Conservation (phyloP, 2,113 vertebrate genomes). For the Muntiacus reevesi region DNA sequence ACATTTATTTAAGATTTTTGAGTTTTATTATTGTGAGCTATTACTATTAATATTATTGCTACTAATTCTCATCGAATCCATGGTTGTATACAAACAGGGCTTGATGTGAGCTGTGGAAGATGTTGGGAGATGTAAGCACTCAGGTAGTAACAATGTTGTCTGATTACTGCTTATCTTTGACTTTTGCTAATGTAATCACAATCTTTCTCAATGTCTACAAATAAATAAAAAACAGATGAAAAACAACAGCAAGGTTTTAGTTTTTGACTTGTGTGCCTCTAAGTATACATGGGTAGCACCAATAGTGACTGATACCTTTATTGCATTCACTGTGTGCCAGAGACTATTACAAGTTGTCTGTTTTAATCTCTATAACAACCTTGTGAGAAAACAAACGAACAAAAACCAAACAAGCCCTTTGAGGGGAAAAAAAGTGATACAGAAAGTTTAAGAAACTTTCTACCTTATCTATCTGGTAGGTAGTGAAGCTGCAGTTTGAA, state of each 20-base stretch:
- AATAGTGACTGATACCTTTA: background rate
- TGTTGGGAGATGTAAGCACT: background rate
- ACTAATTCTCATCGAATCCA: background rate
- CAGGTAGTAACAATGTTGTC: background rate
- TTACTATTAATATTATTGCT: background rate
- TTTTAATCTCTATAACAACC: conserved; percentile 1
- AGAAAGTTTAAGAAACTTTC: background rate
- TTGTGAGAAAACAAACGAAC: background rate
- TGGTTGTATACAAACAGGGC: background rate
- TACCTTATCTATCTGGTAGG: background rate
- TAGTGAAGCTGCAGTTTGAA: background rate
- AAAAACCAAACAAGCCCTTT: background rate
- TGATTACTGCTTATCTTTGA: background rate
- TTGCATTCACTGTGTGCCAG: background rate
- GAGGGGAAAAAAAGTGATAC: background rate
- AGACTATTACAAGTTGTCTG: background rate
- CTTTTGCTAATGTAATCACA: background rate
- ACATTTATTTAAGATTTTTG: background rate
- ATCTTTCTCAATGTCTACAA: background rate
- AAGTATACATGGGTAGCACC: background rate
- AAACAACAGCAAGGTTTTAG: background rate
- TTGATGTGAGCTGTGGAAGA: background rate
- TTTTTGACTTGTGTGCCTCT: background rate
- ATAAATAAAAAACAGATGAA: background rate
- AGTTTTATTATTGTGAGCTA: background rate